Percentiles rank a stretch among this genome's conserved stretches.
Evolutionary conservation across 2,113 vertebrate species (phyloP).

Genomic region (Neotoma lepida): DNA sequence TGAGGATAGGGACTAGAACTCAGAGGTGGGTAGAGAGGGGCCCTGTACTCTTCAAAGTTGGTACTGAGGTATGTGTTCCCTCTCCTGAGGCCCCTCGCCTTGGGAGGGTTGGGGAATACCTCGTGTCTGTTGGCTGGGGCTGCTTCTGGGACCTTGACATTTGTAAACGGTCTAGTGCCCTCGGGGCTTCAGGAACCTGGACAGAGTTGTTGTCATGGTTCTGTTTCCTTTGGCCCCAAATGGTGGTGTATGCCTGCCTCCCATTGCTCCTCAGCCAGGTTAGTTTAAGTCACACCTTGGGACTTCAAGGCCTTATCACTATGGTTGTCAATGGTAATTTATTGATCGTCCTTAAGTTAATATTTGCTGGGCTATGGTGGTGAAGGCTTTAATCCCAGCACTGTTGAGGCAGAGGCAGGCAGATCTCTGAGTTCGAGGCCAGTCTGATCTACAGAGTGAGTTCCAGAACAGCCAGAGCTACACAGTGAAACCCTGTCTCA

Average conservation of each 20-base stretch:
- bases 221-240: slow-evolving; percentile 22
- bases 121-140: not conserved
- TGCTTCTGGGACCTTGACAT: not conserved
- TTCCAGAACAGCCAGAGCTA: not conserved
- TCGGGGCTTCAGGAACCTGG: slow-evolving; percentile 6
- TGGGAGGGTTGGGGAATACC: not conserved
- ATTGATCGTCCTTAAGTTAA: not conserved
- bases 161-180: not conserved
- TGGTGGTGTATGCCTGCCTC: not conserved
- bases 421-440: not conserved
- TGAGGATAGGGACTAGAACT: not conserved
- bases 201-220: not conserved
- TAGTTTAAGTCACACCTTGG: slow-evolving; percentile 6
- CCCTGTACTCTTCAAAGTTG: not conserved
- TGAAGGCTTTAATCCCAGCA: not conserved
- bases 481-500: not conserved
- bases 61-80: not conserved
- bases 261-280: not conserved
- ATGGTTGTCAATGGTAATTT: not conserved
- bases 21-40: not conserved
- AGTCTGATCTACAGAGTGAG: not conserved
- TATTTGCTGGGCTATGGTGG: not conserved
- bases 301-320: not conserved
- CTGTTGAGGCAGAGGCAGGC: not conserved
- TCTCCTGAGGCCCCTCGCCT: not conserved